Conservation (phyloP, 92 coral and sea anemone genomes). For the Desmophyllum pertusum region DNA sequence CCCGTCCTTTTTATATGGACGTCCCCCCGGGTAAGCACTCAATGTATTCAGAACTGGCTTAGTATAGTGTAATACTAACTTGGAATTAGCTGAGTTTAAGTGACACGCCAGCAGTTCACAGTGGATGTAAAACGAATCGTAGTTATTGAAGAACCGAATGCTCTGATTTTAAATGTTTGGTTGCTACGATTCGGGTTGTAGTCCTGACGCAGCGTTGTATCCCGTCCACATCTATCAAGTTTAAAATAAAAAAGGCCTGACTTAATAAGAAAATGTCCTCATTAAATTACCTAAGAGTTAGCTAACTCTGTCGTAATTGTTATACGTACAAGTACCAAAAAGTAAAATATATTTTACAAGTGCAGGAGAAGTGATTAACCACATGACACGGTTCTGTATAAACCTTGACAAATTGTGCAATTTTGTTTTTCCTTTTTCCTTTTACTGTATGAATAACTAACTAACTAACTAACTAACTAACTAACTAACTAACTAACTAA, state of each 20-base stretch:
- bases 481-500: no score
- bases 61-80: slow-evolving; percentile 10
- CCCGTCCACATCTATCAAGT: slow-evolving; percentile 39
- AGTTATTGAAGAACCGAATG: slow-evolving; percentile 39
- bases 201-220: slow-evolving; percentile 33
- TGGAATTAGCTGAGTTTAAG: slow-evolving; percentile 19
- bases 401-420: no score
- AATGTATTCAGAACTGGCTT: no score
- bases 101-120: slow-evolving; percentile 57
- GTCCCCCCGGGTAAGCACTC: no score
- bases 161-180: slow-evolving; percentile 27
- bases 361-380: not conserved
- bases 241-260: not conserved
- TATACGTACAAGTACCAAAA: not conserved
- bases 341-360: not conserved
- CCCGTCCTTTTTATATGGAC: no score
- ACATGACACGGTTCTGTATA: no score
- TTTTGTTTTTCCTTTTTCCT: no score
- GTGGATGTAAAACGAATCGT: slow-evolving; percentile 27
- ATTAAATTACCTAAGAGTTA: not conserved
- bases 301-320: not conserved
- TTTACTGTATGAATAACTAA: no score
- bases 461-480: no score
- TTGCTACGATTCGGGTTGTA: slow-evolving; percentile 11
- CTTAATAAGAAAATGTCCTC: not conserved